Conservation (phyloP, 2,888 invertebrate genomes). For the Lysandra bellargus region DNA sequence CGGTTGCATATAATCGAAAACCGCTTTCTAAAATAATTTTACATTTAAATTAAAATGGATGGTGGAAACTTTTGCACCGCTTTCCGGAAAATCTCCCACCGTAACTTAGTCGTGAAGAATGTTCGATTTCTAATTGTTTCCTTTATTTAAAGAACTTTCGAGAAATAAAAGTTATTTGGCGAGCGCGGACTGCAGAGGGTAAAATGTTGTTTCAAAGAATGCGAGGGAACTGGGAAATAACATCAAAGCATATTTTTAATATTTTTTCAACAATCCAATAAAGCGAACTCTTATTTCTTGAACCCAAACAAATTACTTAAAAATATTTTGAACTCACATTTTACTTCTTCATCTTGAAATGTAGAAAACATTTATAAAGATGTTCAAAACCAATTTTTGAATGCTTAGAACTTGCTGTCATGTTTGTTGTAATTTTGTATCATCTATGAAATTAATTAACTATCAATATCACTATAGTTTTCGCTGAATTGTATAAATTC, state of each 20-base stretch:
- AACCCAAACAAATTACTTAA: not conserved
- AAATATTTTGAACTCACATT: not conserved
- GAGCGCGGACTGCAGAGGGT: too few species aligned
- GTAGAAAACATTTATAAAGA: too few species aligned
- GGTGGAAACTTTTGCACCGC: not conserved
- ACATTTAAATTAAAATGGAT: not conserved
- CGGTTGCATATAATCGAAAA: not conserved
- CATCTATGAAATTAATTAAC: too few species aligned
- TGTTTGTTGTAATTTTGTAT: too few species aligned
- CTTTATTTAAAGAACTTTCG: constrained; percentile 22
- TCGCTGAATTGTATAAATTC: too few species aligned
- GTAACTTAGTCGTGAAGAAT: not conserved
- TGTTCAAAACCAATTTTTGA: too few species aligned
- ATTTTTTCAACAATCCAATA: not conserved
- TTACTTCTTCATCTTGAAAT: too few species aligned
- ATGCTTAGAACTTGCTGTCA: too few species aligned
- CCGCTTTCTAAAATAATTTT: not conserved
- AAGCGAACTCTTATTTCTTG: not conserved
- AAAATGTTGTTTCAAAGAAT: constrained; percentile 3
- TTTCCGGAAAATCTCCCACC: not conserved
- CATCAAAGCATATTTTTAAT: constrained; percentile 5
- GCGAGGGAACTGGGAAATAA: not conserved
- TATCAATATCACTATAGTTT: too few species aligned
- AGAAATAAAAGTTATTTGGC: constrained; percentile 19
- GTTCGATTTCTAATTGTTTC: constrained; percentile 31